Evolutionary conservation across 2,797 vertebrate genomes (phyloP), one percentile per base, ranked within the genome.

Genomic region (Sternotherus odoratus): DNA sequence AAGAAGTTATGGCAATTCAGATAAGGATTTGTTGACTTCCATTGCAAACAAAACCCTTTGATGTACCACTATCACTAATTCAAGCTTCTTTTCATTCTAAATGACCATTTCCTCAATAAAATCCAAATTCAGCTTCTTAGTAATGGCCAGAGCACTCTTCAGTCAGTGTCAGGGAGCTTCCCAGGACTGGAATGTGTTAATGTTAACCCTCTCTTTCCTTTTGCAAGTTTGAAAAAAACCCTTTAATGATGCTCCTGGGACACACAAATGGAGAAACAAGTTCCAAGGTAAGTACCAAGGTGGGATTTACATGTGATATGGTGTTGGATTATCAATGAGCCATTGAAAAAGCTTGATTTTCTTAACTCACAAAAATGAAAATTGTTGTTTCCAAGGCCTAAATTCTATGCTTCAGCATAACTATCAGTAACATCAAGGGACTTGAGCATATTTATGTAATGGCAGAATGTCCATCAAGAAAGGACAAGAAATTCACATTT

Each of bases 1-100:
- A 91, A 87, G 80, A 77, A 46, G 7, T 95, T 95, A 86, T 95
- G 86, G 95, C 94, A 95, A 53, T 56, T 77, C 8, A 0, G 86
- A 97, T 97, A 97, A 95, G 79, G 5, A 79, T 88, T 21, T 88
- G 85, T 86, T 33, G 53, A 84, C 69, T 86, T 86, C 77, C 63
- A 82, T 24, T n/a, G 95, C 94, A 86, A 95, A 96, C 90, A 54
- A 54, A 83, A 87, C 36, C 48, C 21, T 43, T 72, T 43, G 23
- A 43, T 16, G 43, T 72, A 39, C 36, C 78, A 23, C 48, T 78
- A 78, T 69, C 63, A 66, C 74, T 83, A 69, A 78, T 66, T 69
- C 57, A 23, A 89, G 12, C 17, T 49, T 89, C 60, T 16, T 83
- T 89, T 83, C 39, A 69, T 79, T 79, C 36, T 83, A 72, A 89